phyloP scores from a whole-genome alignment of 2,888 invertebrate species.

The Stictocephala bisonia region DNA sequence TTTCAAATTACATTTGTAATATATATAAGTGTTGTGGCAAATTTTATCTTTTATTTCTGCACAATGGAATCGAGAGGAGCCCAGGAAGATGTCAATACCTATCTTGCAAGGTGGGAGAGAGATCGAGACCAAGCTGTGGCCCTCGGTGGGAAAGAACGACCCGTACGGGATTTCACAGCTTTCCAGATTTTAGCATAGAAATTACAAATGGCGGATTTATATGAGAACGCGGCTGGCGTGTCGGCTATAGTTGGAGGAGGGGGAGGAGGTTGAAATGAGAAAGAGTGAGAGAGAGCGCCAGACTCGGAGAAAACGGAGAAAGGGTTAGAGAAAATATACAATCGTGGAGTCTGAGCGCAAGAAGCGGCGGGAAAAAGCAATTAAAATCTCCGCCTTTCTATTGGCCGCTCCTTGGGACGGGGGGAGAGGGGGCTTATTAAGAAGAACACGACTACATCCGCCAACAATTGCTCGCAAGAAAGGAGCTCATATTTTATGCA shows the following conservation, averaged over 20 bases:
- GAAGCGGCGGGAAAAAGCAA: conserved; percentile 54
- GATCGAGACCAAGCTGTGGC: not conserved
- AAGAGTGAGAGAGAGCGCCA: conserved; percentile 49
- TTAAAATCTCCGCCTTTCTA: conserved; percentile 55
- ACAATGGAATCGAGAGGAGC: too few relatives aligned
- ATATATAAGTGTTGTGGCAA: too few relatives aligned
- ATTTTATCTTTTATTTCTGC: too few relatives aligned
- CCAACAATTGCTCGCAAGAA: conserved; percentile 46
- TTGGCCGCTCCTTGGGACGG: conserved; percentile 48
- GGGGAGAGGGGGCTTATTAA: conserved; percentile 51
- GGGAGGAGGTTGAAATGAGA: conserved; percentile 47
- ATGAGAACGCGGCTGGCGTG: conserved; percentile 50
- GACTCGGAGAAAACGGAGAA: conserved; percentile 47
- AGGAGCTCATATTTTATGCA: conserved; percentile 47
- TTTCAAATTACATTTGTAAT: too few relatives aligned
- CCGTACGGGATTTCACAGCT: conserved; percentile 48
- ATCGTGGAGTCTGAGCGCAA: conserved; percentile 37
- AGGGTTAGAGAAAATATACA: conserved; percentile 46
- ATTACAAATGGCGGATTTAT: conserved; percentile 55
- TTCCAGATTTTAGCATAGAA: conserved; percentile 55
- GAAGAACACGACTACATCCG: conserved; percentile 49
- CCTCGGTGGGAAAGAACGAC: conserved; percentile 48
- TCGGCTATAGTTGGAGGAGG: conserved; percentile 33
- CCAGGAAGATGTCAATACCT: conserved; percentile 7
- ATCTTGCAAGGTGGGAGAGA: not conserved